These are phyloP conservation scores for Heliconius nattereri DNA, from an alignment of 1,140 invertebrate species.

Conservation along the genomic window DNA sequence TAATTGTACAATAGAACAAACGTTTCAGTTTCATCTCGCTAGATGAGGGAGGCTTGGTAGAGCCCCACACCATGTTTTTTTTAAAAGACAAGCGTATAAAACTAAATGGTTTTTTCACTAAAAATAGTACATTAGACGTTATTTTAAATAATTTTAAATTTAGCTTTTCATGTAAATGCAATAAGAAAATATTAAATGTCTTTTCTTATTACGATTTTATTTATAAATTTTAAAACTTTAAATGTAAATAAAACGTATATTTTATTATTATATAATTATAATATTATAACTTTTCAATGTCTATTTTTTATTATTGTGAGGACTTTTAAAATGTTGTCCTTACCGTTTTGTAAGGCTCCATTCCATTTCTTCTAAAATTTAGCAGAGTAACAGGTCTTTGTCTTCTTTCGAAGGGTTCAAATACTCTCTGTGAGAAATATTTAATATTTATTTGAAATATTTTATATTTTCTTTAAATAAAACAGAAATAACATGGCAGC, in stretches of 20 bases:
- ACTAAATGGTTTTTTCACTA: too few relatives aligned
- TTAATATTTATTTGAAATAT: not conserved
- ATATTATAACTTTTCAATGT: too few relatives aligned
- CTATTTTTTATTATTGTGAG: too few relatives aligned
- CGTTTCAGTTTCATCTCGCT: not conserved
- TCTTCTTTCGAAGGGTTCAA: slow-evolving; percentile 63
- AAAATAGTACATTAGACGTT: too few relatives aligned
- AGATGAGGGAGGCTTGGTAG: not conserved
- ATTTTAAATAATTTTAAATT: too few relatives aligned
- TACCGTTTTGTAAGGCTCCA: slow-evolving; percentile 41
- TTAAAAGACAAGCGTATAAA: not conserved
- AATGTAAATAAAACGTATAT: too few relatives aligned
- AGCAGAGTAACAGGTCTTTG: slow-evolving; percentile 56
- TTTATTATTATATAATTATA: too few relatives aligned
- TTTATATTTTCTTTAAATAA: not conserved
- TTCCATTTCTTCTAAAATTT: slow-evolving; percentile 56
- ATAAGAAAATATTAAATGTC: too few relatives aligned
- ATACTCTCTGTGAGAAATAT: slow-evolving; percentile 50
- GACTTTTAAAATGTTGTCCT: slow-evolving; percentile 9
- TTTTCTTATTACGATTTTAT: too few relatives aligned
- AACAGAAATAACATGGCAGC: too few relatives aligned
- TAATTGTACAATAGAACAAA: not conserved
- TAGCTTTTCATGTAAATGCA: too few relatives aligned
- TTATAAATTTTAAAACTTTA: too few relatives aligned
- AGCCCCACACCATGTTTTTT: not conserved